Base-by-base conservation (phyloP, 2,113 vertebrate genomes). In the Cryptotis parvus region DNA sequence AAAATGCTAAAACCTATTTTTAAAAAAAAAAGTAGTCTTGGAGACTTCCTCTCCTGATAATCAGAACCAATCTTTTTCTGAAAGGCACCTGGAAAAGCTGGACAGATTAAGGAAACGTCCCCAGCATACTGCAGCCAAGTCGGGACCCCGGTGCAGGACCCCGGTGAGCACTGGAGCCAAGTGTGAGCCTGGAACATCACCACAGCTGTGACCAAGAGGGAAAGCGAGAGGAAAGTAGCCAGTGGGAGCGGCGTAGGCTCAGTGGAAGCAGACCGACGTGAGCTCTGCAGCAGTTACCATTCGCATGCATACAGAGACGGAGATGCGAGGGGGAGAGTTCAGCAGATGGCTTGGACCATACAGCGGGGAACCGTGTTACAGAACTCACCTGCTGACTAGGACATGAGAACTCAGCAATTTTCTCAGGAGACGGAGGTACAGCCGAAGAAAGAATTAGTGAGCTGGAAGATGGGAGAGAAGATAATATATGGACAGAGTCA, bases 1-100 rank as follows among this genome's bases (percentile, higher is more conserved):
- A 77, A 94, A 55, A 41, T 43, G n/a, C 26, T 81, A 43, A 75
- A 91, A 93, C 6, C 58, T 75, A 58, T 45, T 84, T 49, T 49
- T 49, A 22, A 55, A 55, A 20, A 4, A 58, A 15, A 15, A 82
- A 78, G 77, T 80, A 69, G 70, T 22, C 58, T 12, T 31, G 55
- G 20, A 74, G 11, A n/a, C 12, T 61, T 73, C 16, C 10, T 78
- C 52, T 87, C 69, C 33, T 41, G 45, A 58, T 58, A 58, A 58
- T 22, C 55, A 58, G 55, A 24, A 24, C 55, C 55, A 58, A 27
- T 65, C 1, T 45, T 3, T 70, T 77, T 89, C 69, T 77, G 78
- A 58, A 79, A 82, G 41, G 70, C 35, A 74, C 3, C n/a, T 61
- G 22, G 41, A 52, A 35, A 69, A 87, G n/a, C 66, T 18, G n/a